Percentiles rank a stretch among this genome's conserved stretches.
Conservation (phyloP, 2,888 invertebrate species). For the Callosobruchus maculatus region DNA sequence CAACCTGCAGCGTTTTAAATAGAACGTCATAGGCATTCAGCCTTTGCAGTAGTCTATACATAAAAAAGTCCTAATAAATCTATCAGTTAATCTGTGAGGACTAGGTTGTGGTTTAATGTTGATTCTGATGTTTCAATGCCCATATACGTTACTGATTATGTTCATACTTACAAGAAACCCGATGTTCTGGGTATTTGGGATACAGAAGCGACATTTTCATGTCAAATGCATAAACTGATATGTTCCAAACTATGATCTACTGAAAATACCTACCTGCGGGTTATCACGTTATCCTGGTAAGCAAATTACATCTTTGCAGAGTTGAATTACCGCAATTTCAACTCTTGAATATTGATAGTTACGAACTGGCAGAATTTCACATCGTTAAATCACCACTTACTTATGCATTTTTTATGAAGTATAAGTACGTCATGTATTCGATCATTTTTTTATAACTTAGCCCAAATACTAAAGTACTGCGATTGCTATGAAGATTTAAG, state of each 20-base stretch:
- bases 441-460: too few species aligned
- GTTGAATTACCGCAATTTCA: neutral
- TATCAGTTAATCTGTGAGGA: too few species aligned
- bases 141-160: too few species aligned
- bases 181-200: conserved; percentile 9
- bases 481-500: too few species aligned
- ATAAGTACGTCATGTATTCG: neutral
- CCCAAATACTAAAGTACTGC: too few species aligned
- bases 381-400: neutral
- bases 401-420: neutral
- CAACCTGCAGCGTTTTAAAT: too few species aligned
- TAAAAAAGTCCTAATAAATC: too few species aligned
- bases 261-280: neutral
- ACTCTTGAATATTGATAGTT: neutral
- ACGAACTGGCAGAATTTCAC: neutral
- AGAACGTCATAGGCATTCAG: too few species aligned
- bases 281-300: neutral
- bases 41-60: too few species aligned
- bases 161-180: conserved; percentile 8
- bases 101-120: too few species aligned
- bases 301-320: neutral
- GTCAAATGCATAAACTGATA: neutral
- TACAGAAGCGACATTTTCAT: conserved; percentile 6
- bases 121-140: too few species aligned
- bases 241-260: neutral